Percentiles rank a stretch among this genome's conserved stretches.
Evolutionary conservation across 2,797 vertebrate species (phyloP).

Genomic region (Artibeus lituratus): DNA sequence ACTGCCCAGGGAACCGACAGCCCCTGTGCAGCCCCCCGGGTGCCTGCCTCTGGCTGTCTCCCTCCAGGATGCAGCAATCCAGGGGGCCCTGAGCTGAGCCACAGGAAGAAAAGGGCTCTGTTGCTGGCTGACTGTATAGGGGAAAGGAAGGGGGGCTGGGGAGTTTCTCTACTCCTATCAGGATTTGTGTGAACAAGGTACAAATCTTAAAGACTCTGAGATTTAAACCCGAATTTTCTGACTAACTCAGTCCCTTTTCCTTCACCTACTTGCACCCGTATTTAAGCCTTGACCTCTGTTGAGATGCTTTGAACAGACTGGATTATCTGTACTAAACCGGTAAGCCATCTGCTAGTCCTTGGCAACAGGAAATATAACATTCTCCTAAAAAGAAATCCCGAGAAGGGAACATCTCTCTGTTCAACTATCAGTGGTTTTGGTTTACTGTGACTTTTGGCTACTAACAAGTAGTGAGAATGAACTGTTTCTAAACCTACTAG

Average conservation of each 20-base stretch:
- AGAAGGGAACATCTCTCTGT: background rate
- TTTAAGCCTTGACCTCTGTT: constrained; percentile 15
- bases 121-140: background rate
- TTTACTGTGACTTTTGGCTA: background rate
- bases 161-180: background rate
- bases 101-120: background rate
- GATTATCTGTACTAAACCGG: background rate
- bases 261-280: background rate
- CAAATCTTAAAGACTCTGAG: constrained; percentile 8
- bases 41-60: no score
- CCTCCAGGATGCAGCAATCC: background rate
- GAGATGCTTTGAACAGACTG: background rate
- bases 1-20: background rate
- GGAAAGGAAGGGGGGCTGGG: background rate
- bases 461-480: background rate
- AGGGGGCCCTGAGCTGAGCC: background rate
- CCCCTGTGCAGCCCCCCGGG: background rate
- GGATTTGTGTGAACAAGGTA: background rate
- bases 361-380: background rate
- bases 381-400: background rate
- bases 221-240: background rate
- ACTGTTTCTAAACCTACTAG: background rate
- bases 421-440: background rate
- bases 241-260: background rate
- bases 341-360: background rate